phyloP scores from a whole-genome alignment of 2,888 invertebrate species.

The Tenthredo amoena region DNA sequence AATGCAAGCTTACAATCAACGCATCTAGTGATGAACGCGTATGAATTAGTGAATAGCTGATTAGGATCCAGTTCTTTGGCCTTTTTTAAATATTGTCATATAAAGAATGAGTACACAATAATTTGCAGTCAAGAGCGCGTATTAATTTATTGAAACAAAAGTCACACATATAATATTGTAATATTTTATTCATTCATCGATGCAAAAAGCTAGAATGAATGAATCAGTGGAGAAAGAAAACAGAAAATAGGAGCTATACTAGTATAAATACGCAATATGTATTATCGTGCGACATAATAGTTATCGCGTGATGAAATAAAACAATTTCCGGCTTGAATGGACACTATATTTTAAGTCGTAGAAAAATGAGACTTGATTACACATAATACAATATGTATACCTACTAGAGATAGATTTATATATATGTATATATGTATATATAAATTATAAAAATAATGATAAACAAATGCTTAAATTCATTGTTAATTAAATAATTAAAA shows the following conservation, averaged over 20 bases:
- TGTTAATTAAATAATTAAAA: constrained; percentile 57
- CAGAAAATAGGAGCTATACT: not conserved
- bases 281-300: not conserved
- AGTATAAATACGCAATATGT: not conserved
- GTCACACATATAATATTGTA: not conserved
- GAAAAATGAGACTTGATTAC: constrained; percentile 34
- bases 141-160: constrained; percentile 18
- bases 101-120: not conserved
- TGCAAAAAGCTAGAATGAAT: not conserved
- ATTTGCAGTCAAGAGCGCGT: not conserved
- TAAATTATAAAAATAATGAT: constrained; percentile 59
- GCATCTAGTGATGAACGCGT: too few species aligned
- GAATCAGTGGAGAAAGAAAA: not conserved
- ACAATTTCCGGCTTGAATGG: constrained; percentile 15
- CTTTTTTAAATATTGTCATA: too few species aligned
- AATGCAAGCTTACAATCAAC: not conserved
- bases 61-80: too few species aligned
- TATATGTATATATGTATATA: constrained; percentile 31
- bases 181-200: constrained; percentile 24
- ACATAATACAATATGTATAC: not conserved
- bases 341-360: constrained; percentile 38
- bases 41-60: too few species aligned
- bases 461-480: constrained; percentile 55
- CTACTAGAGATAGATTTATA: constrained; percentile 9
- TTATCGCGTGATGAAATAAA: constrained; percentile 28